These are phyloP conservation scores for Cephus nigrinus DNA, from an alignment of 2,888 invertebrate genomes.

Conservation along the genomic window DNA sequence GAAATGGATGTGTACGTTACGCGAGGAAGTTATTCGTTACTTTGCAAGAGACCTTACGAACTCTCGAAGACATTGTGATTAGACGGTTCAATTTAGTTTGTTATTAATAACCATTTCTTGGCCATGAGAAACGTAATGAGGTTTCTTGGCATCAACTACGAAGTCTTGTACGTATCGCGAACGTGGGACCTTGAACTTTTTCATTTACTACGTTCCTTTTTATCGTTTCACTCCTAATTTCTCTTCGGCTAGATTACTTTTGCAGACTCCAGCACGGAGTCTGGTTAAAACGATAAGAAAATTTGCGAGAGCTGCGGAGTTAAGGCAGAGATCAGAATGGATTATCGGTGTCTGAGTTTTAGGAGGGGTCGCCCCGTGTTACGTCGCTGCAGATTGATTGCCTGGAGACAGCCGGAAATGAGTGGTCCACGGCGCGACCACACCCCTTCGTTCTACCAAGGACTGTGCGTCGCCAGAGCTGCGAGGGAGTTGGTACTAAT, in stretches of 20 bases:
- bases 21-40: neutral
- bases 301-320: neutral
- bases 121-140: neutral
- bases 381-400: conserved; percentile 1
- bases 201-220: neutral
- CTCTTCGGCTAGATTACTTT: neutral
- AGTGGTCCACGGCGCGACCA: neutral
- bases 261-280: neutral
- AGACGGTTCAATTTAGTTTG: neutral
- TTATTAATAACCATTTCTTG: neutral
- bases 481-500: neutral
- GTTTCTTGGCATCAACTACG: neutral
- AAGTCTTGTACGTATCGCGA: neutral
- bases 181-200: neutral
- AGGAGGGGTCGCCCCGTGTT: neutral
- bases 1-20: neutral
- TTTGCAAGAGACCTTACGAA: neutral
- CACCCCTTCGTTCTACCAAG: neutral
- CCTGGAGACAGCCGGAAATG: neutral
- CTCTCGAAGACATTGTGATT: neutral
- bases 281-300: neutral
- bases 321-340: neutral
- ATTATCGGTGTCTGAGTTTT: neutral
- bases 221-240: neutral
- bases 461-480: neutral